Evolutionary conservation across 2,113 vertebrate genomes (phyloP).

Genomic region (Nansenia antarctica): DNA sequence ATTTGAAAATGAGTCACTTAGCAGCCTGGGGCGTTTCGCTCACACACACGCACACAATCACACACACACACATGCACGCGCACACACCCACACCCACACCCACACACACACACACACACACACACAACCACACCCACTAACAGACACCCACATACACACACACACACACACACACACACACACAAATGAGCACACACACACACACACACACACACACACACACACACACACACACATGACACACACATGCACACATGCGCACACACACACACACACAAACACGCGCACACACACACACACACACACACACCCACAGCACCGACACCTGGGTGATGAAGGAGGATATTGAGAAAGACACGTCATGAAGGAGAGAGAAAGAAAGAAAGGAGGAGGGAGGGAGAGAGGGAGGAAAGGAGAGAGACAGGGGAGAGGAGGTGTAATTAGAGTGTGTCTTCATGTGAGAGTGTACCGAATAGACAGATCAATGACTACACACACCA

Average conservation of each 20-base stretch:
- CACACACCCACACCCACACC: no score
- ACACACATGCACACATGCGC: background rate
- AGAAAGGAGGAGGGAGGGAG: background rate
- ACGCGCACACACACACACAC: conserved; percentile 5
- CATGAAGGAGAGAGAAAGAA: background rate
- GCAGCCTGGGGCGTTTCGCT: background rate
- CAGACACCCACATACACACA: background rate
- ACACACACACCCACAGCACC: background rate
- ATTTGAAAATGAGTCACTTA: conserved; percentile 13
- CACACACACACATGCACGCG: background rate
- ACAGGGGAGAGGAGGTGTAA: background rate
- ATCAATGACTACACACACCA: conserved; percentile 19
- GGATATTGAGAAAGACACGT: background rate
- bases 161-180: background rate
- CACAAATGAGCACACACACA: no score
- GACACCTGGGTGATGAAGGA: conserved; percentile 5
- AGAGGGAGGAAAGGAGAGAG: conserved; percentile 1
- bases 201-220: conserved; percentile 7
- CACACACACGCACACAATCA: no score
- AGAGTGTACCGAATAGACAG: conserved; percentile 31
- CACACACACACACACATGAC: background rate
- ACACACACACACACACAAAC: background rate
- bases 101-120: conserved; percentile 7
- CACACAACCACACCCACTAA: background rate
- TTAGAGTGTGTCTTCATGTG: conserved; percentile 11